Conservation (phyloP, 2,888 invertebrate species). For the Drosophila mimetica region DNA sequence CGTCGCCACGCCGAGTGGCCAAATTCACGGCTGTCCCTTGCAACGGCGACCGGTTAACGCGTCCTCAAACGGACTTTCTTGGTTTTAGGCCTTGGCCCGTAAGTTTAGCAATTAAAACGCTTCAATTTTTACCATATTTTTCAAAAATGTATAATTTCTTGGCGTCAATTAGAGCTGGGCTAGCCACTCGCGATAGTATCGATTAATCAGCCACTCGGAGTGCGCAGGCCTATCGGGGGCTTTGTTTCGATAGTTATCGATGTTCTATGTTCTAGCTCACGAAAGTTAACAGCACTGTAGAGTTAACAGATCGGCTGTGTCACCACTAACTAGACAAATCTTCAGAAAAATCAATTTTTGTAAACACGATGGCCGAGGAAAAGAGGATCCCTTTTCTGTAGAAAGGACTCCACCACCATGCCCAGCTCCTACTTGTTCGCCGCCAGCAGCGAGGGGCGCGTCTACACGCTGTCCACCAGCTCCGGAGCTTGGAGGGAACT, state of each 20-base stretch:
- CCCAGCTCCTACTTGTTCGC: slow-evolving; percentile 91
- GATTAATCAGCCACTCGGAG: neutral
- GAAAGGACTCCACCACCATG: slow-evolving; percentile 84
- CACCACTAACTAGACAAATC: neutral
- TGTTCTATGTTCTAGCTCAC: neutral
- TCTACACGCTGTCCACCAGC: slow-evolving; percentile 92
- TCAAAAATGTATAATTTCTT: slow-evolving; percentile 37
- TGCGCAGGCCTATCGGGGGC: neutral
- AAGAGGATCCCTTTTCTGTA: neutral
- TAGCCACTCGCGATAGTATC: slow-evolving; percentile 3
- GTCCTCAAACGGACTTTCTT: neutral
- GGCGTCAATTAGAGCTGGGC: slow-evolving; percentile 31
- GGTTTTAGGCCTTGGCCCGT: neutral
- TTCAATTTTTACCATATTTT: slow-evolving; percentile 38
- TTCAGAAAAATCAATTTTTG: slow-evolving; percentile 42
- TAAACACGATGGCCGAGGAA: slow-evolving; percentile 31
- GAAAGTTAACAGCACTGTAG: neutral
- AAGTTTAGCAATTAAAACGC: neutral
- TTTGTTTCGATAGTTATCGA: neutral
- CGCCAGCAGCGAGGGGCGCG: slow-evolving; percentile 94
- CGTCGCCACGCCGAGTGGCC: slow-evolving; percentile 40
- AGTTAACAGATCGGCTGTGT: no score
- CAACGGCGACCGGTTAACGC: neutral
- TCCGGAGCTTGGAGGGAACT: slow-evolving; percentile 93
- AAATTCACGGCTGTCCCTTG: neutral